phyloP scores from a whole-genome alignment of 2,888 invertebrate genomes.

The Cosmopolites sordidus region DNA sequence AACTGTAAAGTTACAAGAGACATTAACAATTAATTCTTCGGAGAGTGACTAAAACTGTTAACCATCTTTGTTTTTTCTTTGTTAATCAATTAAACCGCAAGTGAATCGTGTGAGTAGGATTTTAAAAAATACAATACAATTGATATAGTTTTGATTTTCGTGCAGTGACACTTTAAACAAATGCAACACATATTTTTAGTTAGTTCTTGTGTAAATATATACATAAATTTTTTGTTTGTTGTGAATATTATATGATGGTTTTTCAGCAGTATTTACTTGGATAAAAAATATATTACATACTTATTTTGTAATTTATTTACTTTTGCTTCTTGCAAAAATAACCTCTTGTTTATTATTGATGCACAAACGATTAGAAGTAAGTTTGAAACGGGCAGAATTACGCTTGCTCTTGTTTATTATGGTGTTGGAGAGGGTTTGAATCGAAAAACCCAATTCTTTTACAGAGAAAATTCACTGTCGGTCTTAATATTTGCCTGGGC shows the following conservation, averaged over 20 bases:
- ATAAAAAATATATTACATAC: background rate
- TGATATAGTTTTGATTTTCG: background rate
- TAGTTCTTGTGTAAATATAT: background rate
- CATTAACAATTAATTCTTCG: slow-evolving; percentile 22
- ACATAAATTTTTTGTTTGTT: background rate
- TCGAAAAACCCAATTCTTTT: too few relatives aligned
- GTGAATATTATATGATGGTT: background rate
- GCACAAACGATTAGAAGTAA: too few relatives aligned
- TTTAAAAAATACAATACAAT: background rate
- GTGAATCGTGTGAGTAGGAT: background rate
- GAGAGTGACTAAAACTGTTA: slow-evolving; percentile 15
- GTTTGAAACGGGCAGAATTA: too few relatives aligned
- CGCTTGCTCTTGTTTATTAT: too few relatives aligned
- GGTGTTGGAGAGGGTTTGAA: too few relatives aligned
- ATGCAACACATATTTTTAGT: background rate
- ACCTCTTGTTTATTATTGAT: too few relatives aligned
- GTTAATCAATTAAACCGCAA: background rate
- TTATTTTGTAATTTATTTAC: background rate
- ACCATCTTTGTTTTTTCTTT: background rate
- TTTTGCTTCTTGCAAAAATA: too few relatives aligned
- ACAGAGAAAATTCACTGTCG: too few relatives aligned
- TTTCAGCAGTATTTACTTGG: background rate
- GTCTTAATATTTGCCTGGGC: too few relatives aligned
- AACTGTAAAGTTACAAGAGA: slow-evolving; percentile 24
- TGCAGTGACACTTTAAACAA: background rate